Evolutionary conservation across 2,797 vertebrate genomes (phyloP), one percentile per base, ranked within the genome.

Genomic region (Phoeniculus purpureus): DNA sequence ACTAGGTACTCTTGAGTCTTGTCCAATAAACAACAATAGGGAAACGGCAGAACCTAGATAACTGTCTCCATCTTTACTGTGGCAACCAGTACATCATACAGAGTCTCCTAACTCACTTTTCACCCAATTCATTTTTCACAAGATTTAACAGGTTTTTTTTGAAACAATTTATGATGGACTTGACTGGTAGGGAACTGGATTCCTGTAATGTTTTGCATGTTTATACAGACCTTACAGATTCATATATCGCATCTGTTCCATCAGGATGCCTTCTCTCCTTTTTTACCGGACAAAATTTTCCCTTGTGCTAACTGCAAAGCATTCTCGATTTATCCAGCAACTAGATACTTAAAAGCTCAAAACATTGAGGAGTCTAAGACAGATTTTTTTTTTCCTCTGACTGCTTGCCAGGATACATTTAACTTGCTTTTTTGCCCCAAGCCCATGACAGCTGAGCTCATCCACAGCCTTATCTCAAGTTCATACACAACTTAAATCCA

Each of bases 101-200:
- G 55, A 48, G 79, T 74, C 16, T 85, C 90, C 61, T 79, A 61
- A n/a, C n/a, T n/a, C n/a, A n/a, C n/a, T n/a, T 71, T 89, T 79
- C 11, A 78, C 18, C 22, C 84, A 76, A 96, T 87, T 92, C n/a
- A 87, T 81, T 91, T 79, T 94, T 83, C 77, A 58, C 31, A 90
- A 89, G 34, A 95, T 26, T 50, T 29, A 89, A 77, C 7, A 71
- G 11, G 27, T 65, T 40, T 7, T 15, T 90, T 86, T 64, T 60
- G 19, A 78, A 95, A 48, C 18, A 75, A 10, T 3, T 31, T 67
- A 51, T 50, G 10, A 11, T 52, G 21, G 10, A 34, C 25, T 71
- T 73, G 82, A 54, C 85, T 10, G 7, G 23, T 71, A 14, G 29
- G 20, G 45, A 88, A 65, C 10, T n/a, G 18, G 15, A 84, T 84